A percentile compares a stretch with the other conserved stretches of the same genome.
Evolutionary conservation across 2,888 invertebrate genomes (phyloP).

Genomic region (Calliopum simillimum): DNA sequence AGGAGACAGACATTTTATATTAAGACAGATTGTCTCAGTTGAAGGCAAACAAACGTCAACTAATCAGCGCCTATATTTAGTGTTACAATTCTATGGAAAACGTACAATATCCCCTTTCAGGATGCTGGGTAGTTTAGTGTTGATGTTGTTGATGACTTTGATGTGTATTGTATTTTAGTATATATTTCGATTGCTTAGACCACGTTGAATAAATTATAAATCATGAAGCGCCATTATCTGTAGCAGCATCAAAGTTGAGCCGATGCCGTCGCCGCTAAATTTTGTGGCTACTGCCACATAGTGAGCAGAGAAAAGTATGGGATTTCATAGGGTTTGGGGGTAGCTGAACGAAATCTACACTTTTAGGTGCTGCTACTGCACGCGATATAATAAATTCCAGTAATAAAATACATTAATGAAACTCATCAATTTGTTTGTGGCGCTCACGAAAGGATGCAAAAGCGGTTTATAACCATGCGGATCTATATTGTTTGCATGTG

Average conservation of each 20-base stretch:
- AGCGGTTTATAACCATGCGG: too few species aligned
- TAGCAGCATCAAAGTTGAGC: not conserved
- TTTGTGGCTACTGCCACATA: slow-evolving; percentile 1
- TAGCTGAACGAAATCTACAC: not conserved
- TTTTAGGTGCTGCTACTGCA: not conserved
- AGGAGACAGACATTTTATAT: slow-evolving; percentile 3
- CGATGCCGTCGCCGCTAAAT: not conserved
- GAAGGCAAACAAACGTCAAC: not conserved
- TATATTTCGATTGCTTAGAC: slow-evolving; percentile 10
- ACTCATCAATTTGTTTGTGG: slow-evolving; percentile 14
- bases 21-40: slow-evolving; percentile 25
- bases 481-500: too few species aligned
- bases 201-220: slow-evolving; percentile 29
- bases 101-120: too few species aligned
- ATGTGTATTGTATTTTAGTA: not conserved
- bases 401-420: slow-evolving; percentile 23
- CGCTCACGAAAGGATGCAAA: too few species aligned
- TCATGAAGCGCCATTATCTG: slow-evolving; percentile 20
- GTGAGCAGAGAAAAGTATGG: not conserved
- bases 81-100: too few species aligned
- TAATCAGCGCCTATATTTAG: too few species aligned
- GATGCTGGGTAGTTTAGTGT: too few species aligned
- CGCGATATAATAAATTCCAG: slow-evolving; percentile 10
- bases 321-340: too few species aligned
- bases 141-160: too few species aligned